Conservation (phyloP, 92 coral and sea anemone species). For the Umimayanthus kanabou region DNA sequence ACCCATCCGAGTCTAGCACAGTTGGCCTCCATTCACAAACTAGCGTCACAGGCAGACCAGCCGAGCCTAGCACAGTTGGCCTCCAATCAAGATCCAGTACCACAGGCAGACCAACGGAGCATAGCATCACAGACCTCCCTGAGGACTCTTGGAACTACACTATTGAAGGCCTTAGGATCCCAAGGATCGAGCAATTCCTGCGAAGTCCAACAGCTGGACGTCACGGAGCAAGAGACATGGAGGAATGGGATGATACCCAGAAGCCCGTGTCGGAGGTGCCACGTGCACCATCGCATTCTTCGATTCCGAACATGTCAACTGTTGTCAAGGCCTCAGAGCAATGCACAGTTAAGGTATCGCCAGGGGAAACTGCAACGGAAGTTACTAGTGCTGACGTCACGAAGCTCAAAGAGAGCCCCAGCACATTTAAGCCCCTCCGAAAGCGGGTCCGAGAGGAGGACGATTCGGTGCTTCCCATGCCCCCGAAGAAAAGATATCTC, state of each 20-base stretch:
- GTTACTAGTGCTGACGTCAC: not conserved
- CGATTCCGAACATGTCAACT: not conserved
- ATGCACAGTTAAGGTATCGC: not conserved
- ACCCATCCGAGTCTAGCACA: not conserved
- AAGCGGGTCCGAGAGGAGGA: constrained; percentile 12
- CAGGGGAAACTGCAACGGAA: not conserved
- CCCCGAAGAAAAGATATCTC: constrained; percentile 19
- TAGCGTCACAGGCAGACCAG: too few relatives aligned
- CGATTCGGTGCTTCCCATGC: not conserved
- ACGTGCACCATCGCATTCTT: not conserved
- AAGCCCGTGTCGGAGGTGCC: not conserved
- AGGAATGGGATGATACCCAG: not conserved
- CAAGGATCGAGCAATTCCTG: constrained; percentile 20
- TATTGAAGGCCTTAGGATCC: constrained; percentile 15
- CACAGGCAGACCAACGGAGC: not conserved
- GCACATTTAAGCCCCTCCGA: not conserved
- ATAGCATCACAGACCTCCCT: not conserved
- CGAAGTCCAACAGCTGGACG: not conserved
- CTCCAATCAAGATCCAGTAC: not conserved
- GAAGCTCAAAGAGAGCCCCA: not conserved
- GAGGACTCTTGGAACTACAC: not conserved
- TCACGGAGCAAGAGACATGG: not conserved
- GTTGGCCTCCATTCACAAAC: not conserved
- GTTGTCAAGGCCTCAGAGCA: not conserved
- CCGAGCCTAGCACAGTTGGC: not conserved